Evolutionary conservation across 64 coral and sea anemone genomes (phyloP), one percentile per base, ranked within the genome.

Genomic region (Cladopsammia gracilis): DNA sequence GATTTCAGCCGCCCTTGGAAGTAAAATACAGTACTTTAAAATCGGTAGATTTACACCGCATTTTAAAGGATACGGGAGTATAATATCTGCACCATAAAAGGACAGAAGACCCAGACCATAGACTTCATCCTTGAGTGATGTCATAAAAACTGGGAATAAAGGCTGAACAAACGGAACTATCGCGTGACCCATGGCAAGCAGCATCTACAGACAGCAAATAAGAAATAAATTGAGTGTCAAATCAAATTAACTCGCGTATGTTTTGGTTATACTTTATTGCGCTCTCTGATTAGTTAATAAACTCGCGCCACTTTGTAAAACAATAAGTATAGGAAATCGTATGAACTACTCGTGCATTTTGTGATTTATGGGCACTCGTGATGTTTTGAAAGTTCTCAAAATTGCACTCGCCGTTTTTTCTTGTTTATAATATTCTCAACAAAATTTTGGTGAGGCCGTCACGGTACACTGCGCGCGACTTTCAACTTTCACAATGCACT

Each of bases 101-200:
- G 91, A 82, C 16, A 98, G 76, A 20, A 98, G 58, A 25, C 97
- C 97, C 59, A 98, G 89, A 54, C 94, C 97, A 86, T 98, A 98
- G 13, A 89, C 97, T 66, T 95, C 74, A 64, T 98, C 97, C 45
- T 90, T 87, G 10, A 98, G 71, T 10, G 91, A 73, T 70, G 88
- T 95, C 51, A 98, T 61, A 6, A 96, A 96, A 25, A 98, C 91
- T 88, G 97, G 97, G 26, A 94, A 98, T 60, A 98, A 54, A 78
- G 93, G 97, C 57, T 93, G 97, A 7, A 98, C 91, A 76, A 98
- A 98, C 2, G 91, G 91, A 26, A 89, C 66, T 8, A 85, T 95
- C 22, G 87, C 89, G 82, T 86, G 61, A 25, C 59, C 46, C 73
- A 91, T 71, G 51, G 50, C 64, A 6, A 91, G 89, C 48, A 87